Evolutionary conservation across 2,797 vertebrate species (phyloP), one percentile per base, ranked within the genome.

Genomic region (Lemur catta): DNA sequence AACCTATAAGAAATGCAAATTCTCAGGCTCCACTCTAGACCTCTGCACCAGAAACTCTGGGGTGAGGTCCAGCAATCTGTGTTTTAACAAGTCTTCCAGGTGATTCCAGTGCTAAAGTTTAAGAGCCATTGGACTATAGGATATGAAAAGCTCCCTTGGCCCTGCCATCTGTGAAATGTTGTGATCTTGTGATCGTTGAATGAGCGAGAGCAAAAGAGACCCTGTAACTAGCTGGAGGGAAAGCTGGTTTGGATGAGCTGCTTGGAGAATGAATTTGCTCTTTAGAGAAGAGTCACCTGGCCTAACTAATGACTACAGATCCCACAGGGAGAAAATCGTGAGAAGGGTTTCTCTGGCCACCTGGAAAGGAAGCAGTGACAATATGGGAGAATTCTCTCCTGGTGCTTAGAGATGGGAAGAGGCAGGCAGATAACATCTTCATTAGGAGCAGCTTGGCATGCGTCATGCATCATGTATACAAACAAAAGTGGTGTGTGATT

Each of bases 331-430:
- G 80, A 88, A 95, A 91, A 93, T 63, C 6, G 75, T 75, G 61
- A 15, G 52, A 81, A 94, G 55, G 55, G 52, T 88, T 97, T 84
- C 65, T 89, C 46, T 90, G 91, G 88, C 97, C 97, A 97, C 93
- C 94, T 97, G 97, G 90, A 98, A 97, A 97, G 84, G 89, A 94
- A 95, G 59, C 67, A 81, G 65, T 14, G 43, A 91, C 86, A 94
- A 85, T 81, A 72, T 95, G 91, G 65, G 69, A 78, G 87, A 50
- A 72, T 61, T 82, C 76, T 92, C 74, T 89, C 55, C 75, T 15
- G 57, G 76, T 65, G 80, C 13, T 79, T n/a, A 41, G n/a, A 38
- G 55, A 89, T 28, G n/a, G 38, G 50, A 79, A 76, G 46, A 94
- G 43, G 46, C 88, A 69, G 76, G 43, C 57, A 61, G 67, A 43